These are phyloP conservation scores for Meta bourneti DNA, from an alignment of 2,888 invertebrate genomes.

Conservation along the genomic window DNA sequence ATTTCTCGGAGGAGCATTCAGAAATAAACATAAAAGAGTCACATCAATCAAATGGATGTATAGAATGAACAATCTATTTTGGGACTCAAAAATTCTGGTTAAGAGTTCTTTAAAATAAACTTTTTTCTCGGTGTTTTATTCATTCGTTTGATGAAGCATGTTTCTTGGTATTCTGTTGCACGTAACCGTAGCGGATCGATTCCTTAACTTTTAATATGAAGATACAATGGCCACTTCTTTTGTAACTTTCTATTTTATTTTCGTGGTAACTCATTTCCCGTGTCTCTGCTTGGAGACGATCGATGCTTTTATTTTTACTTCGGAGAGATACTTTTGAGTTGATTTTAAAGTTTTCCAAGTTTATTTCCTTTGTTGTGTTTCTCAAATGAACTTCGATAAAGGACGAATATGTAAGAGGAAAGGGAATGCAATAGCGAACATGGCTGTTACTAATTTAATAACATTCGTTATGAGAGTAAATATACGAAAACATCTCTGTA, in stretches of 20 bases:
- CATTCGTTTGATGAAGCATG: conserved; percentile 13
- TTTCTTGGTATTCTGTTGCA: conserved; percentile 1
- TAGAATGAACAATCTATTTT: conserved; percentile 42
- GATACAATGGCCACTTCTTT: conserved; percentile 8
- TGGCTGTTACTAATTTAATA: too few relatives aligned
- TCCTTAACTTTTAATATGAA: conserved; percentile 49
- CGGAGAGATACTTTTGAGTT: background rate
- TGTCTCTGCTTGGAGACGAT: background rate
- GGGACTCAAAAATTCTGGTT: conserved; percentile 12
- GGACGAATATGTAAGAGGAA: too few relatives aligned
- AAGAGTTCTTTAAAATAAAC: conserved; percentile 16
- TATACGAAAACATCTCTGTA: too few relatives aligned
- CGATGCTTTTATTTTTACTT: conserved; percentile 6
- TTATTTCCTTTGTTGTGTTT: too few relatives aligned
- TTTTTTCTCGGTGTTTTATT: conserved; percentile 9
- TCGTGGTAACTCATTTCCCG: background rate
- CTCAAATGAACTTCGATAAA: too few relatives aligned
- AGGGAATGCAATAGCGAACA: too few relatives aligned
- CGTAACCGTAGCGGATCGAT: conserved; percentile 25
- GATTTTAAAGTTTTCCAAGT: background rate
- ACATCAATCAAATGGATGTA: conserved; percentile 47
- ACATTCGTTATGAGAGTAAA: too few relatives aligned
- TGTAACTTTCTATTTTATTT: background rate
- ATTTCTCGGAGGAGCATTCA: background rate
- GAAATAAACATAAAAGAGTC: conserved; percentile 48